Evolutionary conservation across 2,888 invertebrate species (phyloP), one percentile per base, ranked within the genome.

Genomic region (Chorisops tibialis): DNA sequence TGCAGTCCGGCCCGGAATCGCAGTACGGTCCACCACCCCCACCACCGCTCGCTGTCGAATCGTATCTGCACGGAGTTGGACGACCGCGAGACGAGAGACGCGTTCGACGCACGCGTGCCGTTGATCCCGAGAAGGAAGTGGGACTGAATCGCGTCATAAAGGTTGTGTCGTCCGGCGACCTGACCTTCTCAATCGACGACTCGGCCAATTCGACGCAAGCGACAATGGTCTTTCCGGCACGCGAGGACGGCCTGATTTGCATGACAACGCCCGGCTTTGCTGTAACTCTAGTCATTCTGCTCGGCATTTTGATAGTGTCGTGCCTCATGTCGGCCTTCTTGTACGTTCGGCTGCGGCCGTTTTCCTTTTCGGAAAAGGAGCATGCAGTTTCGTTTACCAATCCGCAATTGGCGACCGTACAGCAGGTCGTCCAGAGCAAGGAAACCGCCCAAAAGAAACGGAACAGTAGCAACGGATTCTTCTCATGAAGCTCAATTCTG

Each of bases 261-360:
- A 93, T 95, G 93, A 93, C 94, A 1, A 93, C 93, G 4, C 90
- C 93, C n/a, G 93, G 94, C 11, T 95, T 95, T 72, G 89, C 93
- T 39, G 89, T 91, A 35, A 91, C 93, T 24, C 81, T 95, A 24
- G 85, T 93, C 54, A 85, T 94, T 49, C 82, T 95, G 21, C 81
- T 95, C 63, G 89, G 87, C 59, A 89, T 94, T 56, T 80, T 95
- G 68, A 80, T 94, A 61, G 86, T 89, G 63, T 93, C 94, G 9
- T 95, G 93, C 74, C 81, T 92, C 35, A 83, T 93, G 67, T 93
- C 94, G 52, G 90, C 92, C 19, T 87, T 94, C 70, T 81, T 95
- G 16, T 94, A 91, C 76, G 82, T 93, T 48, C 86, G 91, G 69
- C 81, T 93, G 70, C 82, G 89, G 69, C 90, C 90, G 14, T 87